Conservation (phyloP, 2,113 vertebrate species). For the Salvelinus fontinalis region DNA sequence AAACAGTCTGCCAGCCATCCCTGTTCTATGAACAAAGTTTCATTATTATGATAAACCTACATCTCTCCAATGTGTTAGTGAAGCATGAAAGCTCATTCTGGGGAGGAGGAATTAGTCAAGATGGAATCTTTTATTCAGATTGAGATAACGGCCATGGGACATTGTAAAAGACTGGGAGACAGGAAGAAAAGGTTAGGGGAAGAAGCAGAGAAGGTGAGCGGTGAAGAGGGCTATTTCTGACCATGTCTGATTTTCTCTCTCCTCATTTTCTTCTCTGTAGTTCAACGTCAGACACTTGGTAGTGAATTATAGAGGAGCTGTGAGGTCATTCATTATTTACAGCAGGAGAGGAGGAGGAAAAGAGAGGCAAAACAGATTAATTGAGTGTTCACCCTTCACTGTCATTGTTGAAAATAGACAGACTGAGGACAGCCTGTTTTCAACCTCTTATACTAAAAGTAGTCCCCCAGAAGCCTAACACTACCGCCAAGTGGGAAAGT, state of each 20-base stretch:
- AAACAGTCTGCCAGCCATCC: conserved; percentile 23
- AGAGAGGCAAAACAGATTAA: background rate
- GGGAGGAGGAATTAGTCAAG: conserved; percentile 13
- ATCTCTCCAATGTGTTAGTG: conserved; percentile 15
- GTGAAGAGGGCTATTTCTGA: conserved; percentile 15
- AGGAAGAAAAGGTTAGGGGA: background rate
- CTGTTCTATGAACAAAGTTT: conserved; percentile 22
- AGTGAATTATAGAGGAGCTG: conserved; percentile 33
- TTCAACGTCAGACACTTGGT: conserved; percentile 13
- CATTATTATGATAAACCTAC: conserved; percentile 35
- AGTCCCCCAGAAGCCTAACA: too few relatives aligned
- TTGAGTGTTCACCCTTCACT: conserved; percentile 1
- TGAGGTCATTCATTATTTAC: conserved; percentile 30
- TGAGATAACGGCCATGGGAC: background rate
- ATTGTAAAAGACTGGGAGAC: conserved; percentile 1
- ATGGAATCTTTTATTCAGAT: background rate
- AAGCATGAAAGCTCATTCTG: conserved; percentile 46
- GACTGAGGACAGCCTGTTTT: background rate
- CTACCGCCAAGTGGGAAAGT: too few relatives aligned
- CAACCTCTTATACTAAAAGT: background rate
- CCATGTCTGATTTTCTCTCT: background rate
- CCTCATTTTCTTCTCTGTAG: background rate
- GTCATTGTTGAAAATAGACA: background rate
- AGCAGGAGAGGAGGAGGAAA: conserved; percentile 1
- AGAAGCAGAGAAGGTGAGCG: background rate